Conservation (phyloP, 1,140 invertebrate species). For the Magallana angulata region DNA sequence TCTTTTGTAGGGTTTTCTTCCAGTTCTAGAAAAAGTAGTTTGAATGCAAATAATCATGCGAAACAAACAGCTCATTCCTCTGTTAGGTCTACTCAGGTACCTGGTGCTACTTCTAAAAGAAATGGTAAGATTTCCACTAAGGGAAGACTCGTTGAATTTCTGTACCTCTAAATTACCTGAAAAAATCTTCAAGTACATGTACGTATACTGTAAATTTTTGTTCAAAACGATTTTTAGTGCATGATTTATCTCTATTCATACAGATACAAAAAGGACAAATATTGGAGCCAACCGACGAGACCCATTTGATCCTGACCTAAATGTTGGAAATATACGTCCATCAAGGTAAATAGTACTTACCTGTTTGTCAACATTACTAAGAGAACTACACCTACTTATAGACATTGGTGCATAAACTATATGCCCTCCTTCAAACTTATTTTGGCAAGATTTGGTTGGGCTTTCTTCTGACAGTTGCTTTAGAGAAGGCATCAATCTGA, state of each 20-base stretch:
- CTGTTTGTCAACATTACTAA: not conserved
- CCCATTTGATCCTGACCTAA: not conserved
- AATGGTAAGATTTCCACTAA: not conserved
- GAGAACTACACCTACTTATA: no score
- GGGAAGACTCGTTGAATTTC: no score
- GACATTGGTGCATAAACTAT: no score
- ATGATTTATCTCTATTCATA: not conserved
- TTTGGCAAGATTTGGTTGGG: no score
- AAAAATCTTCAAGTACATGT: no score
- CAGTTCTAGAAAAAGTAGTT: not conserved
- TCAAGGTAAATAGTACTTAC: not conserved
- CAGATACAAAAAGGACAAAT: slow-evolving; percentile 13
- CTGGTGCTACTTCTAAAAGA: not conserved
- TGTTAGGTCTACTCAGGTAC: slow-evolving; percentile 5
- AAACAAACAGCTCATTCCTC: not conserved
- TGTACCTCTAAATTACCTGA: no score
- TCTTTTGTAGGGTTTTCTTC: not conserved
- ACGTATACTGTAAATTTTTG: no score
- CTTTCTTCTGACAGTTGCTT: no score
- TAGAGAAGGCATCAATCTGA: no score
- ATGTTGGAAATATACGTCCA: slow-evolving; percentile 7
- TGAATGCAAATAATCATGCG: not conserved
- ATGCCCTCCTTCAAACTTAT: no score
- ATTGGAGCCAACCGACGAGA: not conserved
- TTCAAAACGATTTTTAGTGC: no score